These are phyloP conservation scores for Metellina segmentata DNA, from an alignment of 2,888 invertebrate genomes.

Conservation along the genomic window DNA sequence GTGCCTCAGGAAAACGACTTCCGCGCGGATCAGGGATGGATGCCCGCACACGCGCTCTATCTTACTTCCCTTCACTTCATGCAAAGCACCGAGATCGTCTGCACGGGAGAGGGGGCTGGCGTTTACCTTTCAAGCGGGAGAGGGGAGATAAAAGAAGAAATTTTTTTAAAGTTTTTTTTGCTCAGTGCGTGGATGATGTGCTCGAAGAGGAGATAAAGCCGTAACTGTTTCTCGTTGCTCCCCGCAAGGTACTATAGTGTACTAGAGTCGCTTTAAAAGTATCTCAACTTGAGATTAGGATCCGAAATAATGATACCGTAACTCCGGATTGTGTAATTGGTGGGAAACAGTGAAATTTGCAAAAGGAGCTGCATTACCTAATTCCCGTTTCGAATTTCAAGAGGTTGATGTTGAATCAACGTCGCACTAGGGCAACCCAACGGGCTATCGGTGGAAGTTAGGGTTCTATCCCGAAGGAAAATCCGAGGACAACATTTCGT, in stretches of 20 bases:
- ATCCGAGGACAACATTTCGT: too few species aligned
- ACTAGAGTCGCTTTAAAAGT: not conserved
- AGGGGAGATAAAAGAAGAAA: not conserved
- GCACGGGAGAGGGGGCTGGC: not conserved
- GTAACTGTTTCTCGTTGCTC: not conserved
- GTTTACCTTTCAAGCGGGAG: not conserved
- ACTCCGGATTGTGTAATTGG: too few species aligned
- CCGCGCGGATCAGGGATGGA: not conserved
- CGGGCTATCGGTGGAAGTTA: too few species aligned
- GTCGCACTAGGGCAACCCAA: too few species aligned
- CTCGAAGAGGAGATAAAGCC: not conserved
- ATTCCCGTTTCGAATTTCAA: too few species aligned
- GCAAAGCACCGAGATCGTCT: slow-evolving; percentile 21
- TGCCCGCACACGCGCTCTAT: not conserved
- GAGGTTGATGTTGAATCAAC: too few species aligned
- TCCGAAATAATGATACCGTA: too few species aligned
- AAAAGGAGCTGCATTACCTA: too few species aligned
- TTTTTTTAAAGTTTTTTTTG: not conserved
- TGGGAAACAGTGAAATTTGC: too few species aligned
- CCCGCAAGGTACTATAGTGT: not conserved
- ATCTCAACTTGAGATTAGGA: not conserved
- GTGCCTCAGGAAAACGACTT: slow-evolving; percentile 34
- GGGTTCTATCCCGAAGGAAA: too few species aligned
- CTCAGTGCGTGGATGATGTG: not conserved
- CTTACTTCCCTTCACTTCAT: slow-evolving; percentile 21